phyloP scores from a whole-genome alignment of 2,113 vertebrate species.

The Coryphaenoides rupestris region DNA sequence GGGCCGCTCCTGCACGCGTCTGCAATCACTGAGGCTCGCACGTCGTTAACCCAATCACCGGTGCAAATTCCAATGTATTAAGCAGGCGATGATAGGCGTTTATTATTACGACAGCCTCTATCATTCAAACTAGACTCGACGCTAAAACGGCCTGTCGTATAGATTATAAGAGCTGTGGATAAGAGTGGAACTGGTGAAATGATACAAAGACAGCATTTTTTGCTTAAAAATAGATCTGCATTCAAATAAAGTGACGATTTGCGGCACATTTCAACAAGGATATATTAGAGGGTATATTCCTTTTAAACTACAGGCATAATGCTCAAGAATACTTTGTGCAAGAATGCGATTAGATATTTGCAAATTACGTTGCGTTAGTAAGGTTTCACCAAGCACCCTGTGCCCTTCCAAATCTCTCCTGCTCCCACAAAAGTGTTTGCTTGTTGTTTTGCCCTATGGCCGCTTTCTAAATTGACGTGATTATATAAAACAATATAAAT shows the following conservation, averaged over 20 bases:
- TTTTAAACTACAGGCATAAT: neutral
- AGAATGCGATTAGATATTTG: neutral
- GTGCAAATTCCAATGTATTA: neutral
- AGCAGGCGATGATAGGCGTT: too few relatives aligned
- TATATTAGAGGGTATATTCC: too few relatives aligned
- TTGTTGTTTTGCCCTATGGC: slow-evolving; percentile 81
- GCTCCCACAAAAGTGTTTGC: slow-evolving; percentile 65
- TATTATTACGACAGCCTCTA: too few relatives aligned
- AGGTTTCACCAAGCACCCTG: neutral
- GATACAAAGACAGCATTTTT: too few relatives aligned
- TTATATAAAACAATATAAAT: neutral
- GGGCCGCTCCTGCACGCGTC: slow-evolving; percentile 17
- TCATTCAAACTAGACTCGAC: too few relatives aligned
- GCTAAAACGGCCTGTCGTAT: too few relatives aligned
- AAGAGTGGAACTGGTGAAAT: too few relatives aligned
- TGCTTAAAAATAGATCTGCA: too few relatives aligned
- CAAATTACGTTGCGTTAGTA: neutral
- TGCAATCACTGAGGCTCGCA: slow-evolving; percentile 24
- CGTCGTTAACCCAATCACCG: slow-evolving; percentile 6
- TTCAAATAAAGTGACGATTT: too few relatives aligned
- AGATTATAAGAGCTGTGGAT: too few relatives aligned
- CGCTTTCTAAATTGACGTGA: neutral
- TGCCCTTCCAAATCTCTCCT: neutral
- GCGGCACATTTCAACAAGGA: too few relatives aligned
- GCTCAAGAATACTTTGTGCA: neutral